Evolutionary conservation across 1,140 invertebrate genomes (phyloP).

Genomic region (Druon quercuslanigerum): DNA sequence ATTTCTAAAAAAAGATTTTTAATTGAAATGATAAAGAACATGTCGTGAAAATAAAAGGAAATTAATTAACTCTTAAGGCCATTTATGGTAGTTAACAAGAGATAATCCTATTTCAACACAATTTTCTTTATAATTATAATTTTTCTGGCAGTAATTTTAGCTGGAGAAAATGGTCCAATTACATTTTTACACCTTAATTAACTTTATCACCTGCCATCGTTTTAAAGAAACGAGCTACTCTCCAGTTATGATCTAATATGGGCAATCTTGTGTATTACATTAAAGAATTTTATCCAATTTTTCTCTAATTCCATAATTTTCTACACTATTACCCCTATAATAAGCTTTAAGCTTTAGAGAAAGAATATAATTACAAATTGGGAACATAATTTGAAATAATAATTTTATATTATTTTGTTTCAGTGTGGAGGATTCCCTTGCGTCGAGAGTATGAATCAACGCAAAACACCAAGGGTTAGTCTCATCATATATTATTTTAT

Average conservation of each 20-base stretch:
- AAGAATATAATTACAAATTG: neutral
- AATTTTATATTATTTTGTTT: conserved; percentile 60
- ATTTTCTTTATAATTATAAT: neutral
- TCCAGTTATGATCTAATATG: conserved; percentile 27
- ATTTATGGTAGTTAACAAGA: no score
- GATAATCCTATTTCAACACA: neutral
- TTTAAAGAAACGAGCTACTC: conserved; percentile 4
- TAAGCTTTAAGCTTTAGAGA: conserved; percentile 36
- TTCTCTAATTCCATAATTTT: conserved; percentile 43
- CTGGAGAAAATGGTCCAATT: neutral
- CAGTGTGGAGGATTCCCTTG: conserved; percentile 75
- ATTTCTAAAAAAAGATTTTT: no score
- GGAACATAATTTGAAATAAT: conserved; percentile 38
- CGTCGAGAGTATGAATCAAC: conserved; percentile 60
- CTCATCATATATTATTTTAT: conserved; percentile 38
- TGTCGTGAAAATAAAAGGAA: no score
- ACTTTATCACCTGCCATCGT: conserved; percentile 14
- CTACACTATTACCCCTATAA: conserved; percentile 47
- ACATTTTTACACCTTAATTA: conserved; percentile 25
- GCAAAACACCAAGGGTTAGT: conserved; percentile 70
- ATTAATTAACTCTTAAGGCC: no score
- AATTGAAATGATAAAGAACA: no score
- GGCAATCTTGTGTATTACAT: conserved; percentile 33
- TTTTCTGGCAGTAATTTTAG: neutral
- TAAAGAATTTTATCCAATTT: conserved; percentile 27